Percentiles rank a stretch among this genome's conserved stretches.
These are phyloP conservation scores for Catostomus latipinnis DNA, from an alignment of 2,797 vertebrate genomes.

Conservation along the genomic window DNA sequence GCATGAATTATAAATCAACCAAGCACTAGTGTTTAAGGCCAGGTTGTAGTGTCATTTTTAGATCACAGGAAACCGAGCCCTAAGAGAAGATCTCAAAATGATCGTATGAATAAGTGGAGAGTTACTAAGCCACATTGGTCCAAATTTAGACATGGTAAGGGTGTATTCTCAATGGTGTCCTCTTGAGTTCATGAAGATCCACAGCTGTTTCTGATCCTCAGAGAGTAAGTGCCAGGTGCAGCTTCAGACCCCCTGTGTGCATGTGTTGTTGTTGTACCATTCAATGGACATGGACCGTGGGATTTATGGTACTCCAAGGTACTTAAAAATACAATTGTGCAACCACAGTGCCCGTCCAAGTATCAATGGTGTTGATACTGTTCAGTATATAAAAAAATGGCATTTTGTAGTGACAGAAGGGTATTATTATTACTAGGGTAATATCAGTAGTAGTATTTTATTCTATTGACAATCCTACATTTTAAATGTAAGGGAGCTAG, in stretches of 20 bases:
- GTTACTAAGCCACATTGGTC: conserved; percentile 22
- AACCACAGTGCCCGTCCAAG: no score
- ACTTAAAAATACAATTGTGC: no score
- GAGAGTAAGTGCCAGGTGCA: conserved; percentile 1
- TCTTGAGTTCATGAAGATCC: conserved; percentile 29
- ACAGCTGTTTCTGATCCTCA: conserved; percentile 53
- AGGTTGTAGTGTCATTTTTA: neutral
- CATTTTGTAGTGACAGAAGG: no score
- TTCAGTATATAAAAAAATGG: no score
- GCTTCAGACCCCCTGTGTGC: neutral
- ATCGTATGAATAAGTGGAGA: neutral
- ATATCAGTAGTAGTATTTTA: no score
- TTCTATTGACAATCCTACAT: no score
- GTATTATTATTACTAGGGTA: no score
- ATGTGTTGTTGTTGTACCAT: neutral
- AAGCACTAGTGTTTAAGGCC: neutral
- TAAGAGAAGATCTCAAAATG: neutral
- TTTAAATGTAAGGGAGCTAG: no score
- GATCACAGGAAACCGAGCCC: neutral
- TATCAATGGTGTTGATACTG: no score
- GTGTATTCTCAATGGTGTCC: neutral
- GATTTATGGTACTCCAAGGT: no score
- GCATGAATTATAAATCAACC: neutral
- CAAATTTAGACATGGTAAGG: conserved; percentile 27
- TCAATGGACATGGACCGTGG: no score